Conservation (phyloP, 2,113 vertebrate species). For the Pachycephala philippinensis region DNA sequence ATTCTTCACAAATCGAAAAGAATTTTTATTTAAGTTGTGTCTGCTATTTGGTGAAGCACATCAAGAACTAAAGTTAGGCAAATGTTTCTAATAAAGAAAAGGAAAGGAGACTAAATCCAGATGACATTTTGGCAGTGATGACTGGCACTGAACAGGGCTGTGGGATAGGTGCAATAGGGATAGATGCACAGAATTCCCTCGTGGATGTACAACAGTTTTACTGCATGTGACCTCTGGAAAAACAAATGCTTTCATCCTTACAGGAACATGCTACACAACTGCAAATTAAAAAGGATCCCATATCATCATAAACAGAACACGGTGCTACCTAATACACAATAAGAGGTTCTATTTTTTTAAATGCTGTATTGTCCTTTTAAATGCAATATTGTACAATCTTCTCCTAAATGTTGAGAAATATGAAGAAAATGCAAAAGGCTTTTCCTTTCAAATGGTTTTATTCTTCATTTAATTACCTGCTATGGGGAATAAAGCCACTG, state of each 20-base stretch:
- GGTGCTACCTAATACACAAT: not conserved
- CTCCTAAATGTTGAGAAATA: not conserved
- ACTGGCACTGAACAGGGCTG: not conserved
- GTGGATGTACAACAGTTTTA: fast-evolving
- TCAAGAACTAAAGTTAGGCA: not conserved
- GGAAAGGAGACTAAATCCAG: not conserved
- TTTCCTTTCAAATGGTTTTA: not conserved
- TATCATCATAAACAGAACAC: not conserved
- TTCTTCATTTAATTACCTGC: not conserved
- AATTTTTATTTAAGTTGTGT: not conserved
- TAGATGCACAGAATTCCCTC: not conserved
- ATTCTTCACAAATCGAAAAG: not conserved
- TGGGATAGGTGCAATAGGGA: not conserved
- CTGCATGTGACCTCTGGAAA: not conserved
- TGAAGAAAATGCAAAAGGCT: not conserved
- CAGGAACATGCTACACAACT: not conserved
- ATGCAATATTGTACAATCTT: not conserved
- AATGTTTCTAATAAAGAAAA: not conserved
- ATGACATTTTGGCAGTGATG: not conserved
- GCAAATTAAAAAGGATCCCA: not conserved
- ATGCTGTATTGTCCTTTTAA: not conserved
- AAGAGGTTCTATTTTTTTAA: not conserved
- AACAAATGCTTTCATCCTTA: not conserved
- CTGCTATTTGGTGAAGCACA: not conserved
- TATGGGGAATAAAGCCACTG: not conserved